Conservation (phyloP, 2,888 invertebrate species). For the Leptopilina syphax region DNA sequence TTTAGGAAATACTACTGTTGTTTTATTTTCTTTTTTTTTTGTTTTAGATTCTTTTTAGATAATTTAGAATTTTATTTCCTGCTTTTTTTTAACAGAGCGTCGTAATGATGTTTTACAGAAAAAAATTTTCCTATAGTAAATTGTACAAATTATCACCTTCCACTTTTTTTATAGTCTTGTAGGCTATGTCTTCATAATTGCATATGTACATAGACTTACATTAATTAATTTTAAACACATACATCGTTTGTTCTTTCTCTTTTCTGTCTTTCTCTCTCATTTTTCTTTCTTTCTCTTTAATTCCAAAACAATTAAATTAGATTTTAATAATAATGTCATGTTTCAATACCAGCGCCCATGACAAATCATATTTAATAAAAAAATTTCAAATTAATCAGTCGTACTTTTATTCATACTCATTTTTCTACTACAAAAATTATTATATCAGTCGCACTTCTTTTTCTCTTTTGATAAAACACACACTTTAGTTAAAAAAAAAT, state of each 20-base stretch:
- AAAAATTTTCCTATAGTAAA: not conserved
- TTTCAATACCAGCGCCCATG: slow-evolving; percentile 10
- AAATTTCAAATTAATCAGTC: slow-evolving; percentile 6
- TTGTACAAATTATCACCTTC: slow-evolving; percentile 32
- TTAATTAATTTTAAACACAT: slow-evolving; percentile 9
- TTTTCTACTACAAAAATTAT: not conserved
- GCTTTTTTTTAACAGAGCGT: slow-evolving; percentile 21
- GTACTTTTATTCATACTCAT: not conserved
- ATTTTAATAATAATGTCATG: slow-evolving; percentile 3
- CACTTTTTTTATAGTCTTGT: slow-evolving; percentile 30
- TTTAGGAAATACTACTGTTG: slow-evolving; percentile 7
- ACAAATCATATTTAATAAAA: slow-evolving; percentile 23
- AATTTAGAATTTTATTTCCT: slow-evolving; percentile 33
- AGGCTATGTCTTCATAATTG: slow-evolving; percentile 40
- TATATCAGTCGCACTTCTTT: not conserved
- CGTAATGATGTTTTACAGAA: slow-evolving; percentile 19
- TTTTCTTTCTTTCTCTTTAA: no score
- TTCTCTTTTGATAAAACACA: not conserved
- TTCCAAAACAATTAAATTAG: slow-evolving; percentile 1
- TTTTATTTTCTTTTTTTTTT: not conserved
- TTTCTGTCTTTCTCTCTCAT: no score
- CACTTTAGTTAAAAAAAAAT: slow-evolving; percentile 7
- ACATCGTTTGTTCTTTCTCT: not conserved
- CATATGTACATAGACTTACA: slow-evolving; percentile 37
- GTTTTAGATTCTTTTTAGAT: not conserved